Evolutionary conservation across 1,140 invertebrate species (phyloP), one percentile per base, ranked within the genome.

Genomic region (Drosophila pectinifera): DNA sequence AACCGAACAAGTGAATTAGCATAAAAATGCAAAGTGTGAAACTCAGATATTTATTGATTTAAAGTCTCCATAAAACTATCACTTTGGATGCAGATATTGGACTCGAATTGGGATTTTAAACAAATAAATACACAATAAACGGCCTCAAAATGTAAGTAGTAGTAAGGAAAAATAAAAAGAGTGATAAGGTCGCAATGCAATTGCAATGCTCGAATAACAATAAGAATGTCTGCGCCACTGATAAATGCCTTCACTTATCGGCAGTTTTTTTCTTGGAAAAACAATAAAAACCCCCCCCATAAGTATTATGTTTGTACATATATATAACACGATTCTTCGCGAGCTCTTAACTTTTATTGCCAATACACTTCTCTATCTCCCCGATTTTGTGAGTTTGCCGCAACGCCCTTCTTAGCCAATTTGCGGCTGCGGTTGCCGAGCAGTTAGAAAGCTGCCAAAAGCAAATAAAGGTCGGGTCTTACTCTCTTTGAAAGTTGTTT

Each of bases 401-500:
- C 51, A 55, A 42, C 76, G 72, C 84, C 84, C 79, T 75, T 89
- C 75, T 75, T 89, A 65, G 64, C 73, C 73, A 67, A 89, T 84
- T 80, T 67, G 56, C 67, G 39, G 34, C 54, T 57, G 34, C 24
- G 46, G 61, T 57, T 75, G 36, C 67, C 63, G 63, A 55, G 62
- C 73, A 51, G 65, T 77, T 88, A 89, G 84, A 88, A 88, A 88
- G 84, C 84, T 77, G 85, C 63, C 65, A 84, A 88, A 88, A 68
- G 68, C 85, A 88, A 88, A 88, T 89, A 88, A 88, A 89, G 84
- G 84, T 84, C 68, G 77, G 68, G 38, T 41, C 8, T 22, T 65
- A 55, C 48, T 46, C n/a, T 42, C 59, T 56, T 51, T 62, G 78
- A 75, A 78, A 88, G 74, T 75, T 70, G 53, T 75, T 83, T 68